Evolutionary conservation across 2,888 invertebrate genomes (phyloP).

Genomic region (Chymomyza procnemis): DNA sequence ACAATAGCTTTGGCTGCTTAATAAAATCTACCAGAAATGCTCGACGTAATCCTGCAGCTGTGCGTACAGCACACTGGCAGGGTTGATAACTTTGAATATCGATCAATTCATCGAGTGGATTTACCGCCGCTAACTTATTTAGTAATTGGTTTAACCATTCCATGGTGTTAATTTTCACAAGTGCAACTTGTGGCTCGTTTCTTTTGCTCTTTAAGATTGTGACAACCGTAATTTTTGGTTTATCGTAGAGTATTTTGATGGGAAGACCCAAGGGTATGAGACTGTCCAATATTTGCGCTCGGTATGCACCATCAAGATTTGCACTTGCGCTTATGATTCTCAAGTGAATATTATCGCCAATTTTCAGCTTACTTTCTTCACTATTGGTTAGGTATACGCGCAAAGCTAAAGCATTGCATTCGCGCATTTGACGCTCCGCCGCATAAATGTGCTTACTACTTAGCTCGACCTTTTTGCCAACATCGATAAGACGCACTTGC

Average conservation of each 20-base stretch:
- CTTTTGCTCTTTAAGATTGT: background rate
- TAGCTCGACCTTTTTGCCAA: background rate
- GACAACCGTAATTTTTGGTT: background rate
- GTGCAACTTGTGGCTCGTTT: background rate
- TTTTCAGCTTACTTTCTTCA: no score
- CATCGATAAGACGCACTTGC: background rate
- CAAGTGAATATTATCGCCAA: constrained; percentile 4
- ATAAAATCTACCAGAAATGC: background rate
- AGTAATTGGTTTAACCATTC: background rate
- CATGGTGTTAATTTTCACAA: background rate
- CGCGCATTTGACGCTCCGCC: background rate
- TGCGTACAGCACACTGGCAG: background rate
- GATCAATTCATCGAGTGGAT: background rate
- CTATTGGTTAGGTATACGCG: no score
- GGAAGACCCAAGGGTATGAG: background rate
- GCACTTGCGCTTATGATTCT: constrained; percentile 33
- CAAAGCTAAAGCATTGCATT: background rate
- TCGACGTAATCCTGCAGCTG: background rate
- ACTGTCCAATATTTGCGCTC: background rate
- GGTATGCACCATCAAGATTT: background rate
- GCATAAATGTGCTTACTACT: background rate
- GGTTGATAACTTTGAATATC: no score
- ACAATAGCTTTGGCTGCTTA: background rate
- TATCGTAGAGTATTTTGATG: background rate
- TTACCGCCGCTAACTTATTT: background rate